Conservation (phyloP, 2,888 invertebrate genomes). For the Quadroppia sp. region DNA sequence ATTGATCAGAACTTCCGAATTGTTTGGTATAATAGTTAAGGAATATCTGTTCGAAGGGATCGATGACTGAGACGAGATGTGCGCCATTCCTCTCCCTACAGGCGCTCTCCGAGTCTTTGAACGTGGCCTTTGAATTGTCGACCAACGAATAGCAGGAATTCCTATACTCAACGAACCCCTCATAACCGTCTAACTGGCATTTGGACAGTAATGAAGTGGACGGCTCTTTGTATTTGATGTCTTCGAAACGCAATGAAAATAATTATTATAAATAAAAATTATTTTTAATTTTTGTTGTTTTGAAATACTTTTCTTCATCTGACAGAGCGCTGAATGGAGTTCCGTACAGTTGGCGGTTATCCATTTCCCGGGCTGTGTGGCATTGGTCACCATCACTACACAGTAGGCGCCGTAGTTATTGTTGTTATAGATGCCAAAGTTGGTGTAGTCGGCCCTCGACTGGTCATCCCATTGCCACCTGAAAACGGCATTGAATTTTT, state of each 20-base stretch:
- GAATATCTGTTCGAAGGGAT: not conserved
- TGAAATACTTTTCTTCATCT: not conserved
- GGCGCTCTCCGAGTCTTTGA: not conserved
- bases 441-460: not conserved
- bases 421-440: not conserved
- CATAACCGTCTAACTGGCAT: not conserved
- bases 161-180: not conserved
- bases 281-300: too few species aligned
- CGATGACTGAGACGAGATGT: constrained; percentile 10
- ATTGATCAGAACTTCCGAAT: not conserved
- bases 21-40: not conserved
- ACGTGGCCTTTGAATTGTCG: not conserved
- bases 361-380: not conserved
- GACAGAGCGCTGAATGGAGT: not conserved
- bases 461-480: not conserved
- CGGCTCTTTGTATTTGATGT: too few species aligned
- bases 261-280: too few species aligned
- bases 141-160: constrained; percentile 5
- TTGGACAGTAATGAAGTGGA: too few species aligned
- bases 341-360: not conserved
- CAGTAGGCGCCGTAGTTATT: not conserved
- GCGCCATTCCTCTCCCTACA: not conserved
- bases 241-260: too few species aligned
- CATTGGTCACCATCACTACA: not conserved
- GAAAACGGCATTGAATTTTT: too few species aligned